phyloP scores from a whole-genome alignment of 1,140 invertebrate species.

The Caenorhabditis brenneri region DNA sequence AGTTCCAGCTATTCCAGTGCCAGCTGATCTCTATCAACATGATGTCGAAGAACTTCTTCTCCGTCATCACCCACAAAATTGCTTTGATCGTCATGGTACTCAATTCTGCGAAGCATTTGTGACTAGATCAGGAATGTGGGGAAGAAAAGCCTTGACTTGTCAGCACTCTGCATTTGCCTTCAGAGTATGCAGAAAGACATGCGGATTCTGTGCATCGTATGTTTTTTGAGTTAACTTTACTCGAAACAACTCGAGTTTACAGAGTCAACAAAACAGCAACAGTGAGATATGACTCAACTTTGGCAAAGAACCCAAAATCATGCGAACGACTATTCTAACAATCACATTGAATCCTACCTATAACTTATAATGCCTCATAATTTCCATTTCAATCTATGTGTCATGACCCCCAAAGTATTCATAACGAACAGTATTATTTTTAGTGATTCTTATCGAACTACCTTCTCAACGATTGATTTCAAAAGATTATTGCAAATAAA shows the following conservation, averaged over 20 bases:
- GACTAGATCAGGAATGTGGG: slow-evolving; percentile 50
- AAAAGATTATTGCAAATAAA: slow-evolving; percentile 19
- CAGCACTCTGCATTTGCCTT: slow-evolving; percentile 57
- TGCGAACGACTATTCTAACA: slow-evolving; percentile 48
- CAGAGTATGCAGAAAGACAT: slow-evolving; percentile 59
- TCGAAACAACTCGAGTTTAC: neutral
- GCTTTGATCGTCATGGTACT: slow-evolving; percentile 57
- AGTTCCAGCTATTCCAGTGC: slow-evolving; percentile 43
- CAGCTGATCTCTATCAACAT: slow-evolving; percentile 49
- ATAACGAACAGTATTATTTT: neutral
- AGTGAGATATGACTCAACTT: slow-evolving; percentile 52
- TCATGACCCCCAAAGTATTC: neutral
- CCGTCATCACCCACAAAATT: slow-evolving; percentile 36
- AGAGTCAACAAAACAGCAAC: slow-evolving; percentile 46
- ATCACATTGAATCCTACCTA: neutral
- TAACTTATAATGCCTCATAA: neutral
- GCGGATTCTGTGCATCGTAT: slow-evolving; percentile 58
- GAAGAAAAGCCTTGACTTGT: slow-evolving; percentile 50
- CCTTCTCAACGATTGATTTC: neutral
- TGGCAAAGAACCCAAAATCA: slow-evolving; percentile 51
- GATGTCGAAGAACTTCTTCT: slow-evolving; percentile 51
- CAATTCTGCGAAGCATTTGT: slow-evolving; percentile 56
- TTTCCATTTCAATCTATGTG: slow-evolving; percentile 11
- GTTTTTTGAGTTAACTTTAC: neutral
- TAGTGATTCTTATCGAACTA: neutral